Evolutionary conservation across 2,113 vertebrate species (phyloP), one percentile per base, ranked within the genome.

Genomic region (Spheniscus mendiculus): DNA sequence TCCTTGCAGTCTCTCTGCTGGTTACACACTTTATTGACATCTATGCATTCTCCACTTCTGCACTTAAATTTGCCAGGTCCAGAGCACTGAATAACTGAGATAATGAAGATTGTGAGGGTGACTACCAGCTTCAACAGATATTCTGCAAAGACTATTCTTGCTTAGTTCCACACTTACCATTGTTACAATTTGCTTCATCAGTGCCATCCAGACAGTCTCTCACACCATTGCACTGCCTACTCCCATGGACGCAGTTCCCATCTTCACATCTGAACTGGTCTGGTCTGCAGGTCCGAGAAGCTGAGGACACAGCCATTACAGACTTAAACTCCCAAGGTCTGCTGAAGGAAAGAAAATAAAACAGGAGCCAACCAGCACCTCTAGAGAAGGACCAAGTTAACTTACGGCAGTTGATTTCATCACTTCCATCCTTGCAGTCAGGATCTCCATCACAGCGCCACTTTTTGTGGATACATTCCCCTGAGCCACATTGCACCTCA

Each of bases 371-470:
- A 79, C 9, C 40, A 89, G 34, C 20, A 82, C 36, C 58, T 91
- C 49, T 34, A 53, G 12, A 83, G 45, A 83, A 79, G 10, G 5
- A 49, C 2, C 5, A 71, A 61, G 65, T 26, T 47, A 79, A 99
- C 99, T 97, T 98, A 99, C 99, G 99, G 96, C 99, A 99, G 98
- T 99, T 99, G 56, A 98, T 97, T 95, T 99, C 99, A 30, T 99
- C 99, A 16, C 99, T 99, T 93, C 99, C 99, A 1, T 99, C 99
- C 95, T 99, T 99, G 98, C 99, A 99, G 97, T 99, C 99, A 0
- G 99, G 95, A 67, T 99, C 99, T 14, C 99, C 99, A 3, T 99
- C 99, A 47, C 99, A 99, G n/a, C 99, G 98, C 99, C 99, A 99
- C 92, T 99, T 99, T 91, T 98, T 99, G 95, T 99, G 99, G 76